These are phyloP conservation scores for Sympetrum striolatum DNA, from an alignment of 2,888 invertebrate species.

Conservation along the genomic window DNA sequence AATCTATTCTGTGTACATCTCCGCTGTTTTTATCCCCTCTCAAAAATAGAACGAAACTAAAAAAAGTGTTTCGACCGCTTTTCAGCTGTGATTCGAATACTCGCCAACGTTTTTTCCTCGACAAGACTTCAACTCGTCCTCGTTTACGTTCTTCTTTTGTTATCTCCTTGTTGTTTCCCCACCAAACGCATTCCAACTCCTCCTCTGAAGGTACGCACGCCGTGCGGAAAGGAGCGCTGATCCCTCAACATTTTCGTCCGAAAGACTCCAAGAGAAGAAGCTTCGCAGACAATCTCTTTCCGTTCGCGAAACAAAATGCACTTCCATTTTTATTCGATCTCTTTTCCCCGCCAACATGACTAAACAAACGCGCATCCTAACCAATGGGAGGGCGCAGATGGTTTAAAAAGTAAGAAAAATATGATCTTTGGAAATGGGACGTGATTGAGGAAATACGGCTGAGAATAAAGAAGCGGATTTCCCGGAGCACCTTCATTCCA, in stretches of 20 bases:
- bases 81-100: background rate
- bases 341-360: background rate
- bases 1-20: background rate
- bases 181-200: background rate
- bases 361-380: slow-evolving; percentile 19
- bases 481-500: background rate
- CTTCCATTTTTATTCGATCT: no score
- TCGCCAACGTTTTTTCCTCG: background rate
- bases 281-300: background rate
- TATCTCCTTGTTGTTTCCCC: background rate
- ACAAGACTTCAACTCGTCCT: background rate
- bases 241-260: background rate
- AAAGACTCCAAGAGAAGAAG: background rate
- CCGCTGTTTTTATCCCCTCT: background rate
- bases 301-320: background rate
- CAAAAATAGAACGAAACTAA: no score
- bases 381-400: slow-evolving; percentile 1
- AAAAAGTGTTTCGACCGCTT: background rate
- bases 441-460: background rate
- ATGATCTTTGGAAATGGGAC: background rate
- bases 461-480: background rate
- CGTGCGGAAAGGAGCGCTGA: background rate
- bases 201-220: background rate
- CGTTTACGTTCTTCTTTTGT: background rate
- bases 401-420: background rate